Percentiles rank a stretch among this genome's conserved stretches.
phyloP scores from a whole-genome alignment of 2,113 vertebrate genomes.

The Pampusana beccarii region DNA sequence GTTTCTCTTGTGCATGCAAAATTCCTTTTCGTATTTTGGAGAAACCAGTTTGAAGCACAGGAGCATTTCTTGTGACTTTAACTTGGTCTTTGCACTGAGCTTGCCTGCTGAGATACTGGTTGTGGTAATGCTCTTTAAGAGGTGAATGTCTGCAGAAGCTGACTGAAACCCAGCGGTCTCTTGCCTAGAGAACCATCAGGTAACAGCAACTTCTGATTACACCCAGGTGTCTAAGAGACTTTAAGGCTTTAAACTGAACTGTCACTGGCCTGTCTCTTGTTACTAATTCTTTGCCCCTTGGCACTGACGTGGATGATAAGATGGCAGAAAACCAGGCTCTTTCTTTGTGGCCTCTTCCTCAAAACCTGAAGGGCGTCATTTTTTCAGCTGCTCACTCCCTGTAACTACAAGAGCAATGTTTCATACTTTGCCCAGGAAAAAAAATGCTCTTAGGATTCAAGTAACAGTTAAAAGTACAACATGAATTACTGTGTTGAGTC shows the following conservation, averaged over 20 bases:
- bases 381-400: background rate
- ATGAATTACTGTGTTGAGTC: constrained; percentile 41
- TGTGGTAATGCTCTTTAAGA: background rate
- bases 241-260: background rate
- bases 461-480: constrained; percentile 38
- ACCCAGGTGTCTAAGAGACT: background rate
- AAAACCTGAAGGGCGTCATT: background rate
- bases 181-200: background rate
- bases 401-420: background rate
- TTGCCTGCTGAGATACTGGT: background rate
- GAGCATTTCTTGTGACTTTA: background rate
- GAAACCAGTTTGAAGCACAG: background rate
- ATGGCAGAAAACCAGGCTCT: background rate
- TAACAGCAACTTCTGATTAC: background rate
- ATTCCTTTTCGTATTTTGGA: background rate
- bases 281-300: background rate
- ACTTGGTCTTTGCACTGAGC: background rate
- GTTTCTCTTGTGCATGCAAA: background rate
- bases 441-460: constrained; percentile 11
- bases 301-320: background rate
- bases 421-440: constrained; percentile 18
- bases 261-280: background rate
- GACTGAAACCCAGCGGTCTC: background rate
- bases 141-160: background rate
- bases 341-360: background rate